phyloP scores from a whole-genome alignment of 2,113 vertebrate genomes.

The Eleginops maclovinus region DNA sequence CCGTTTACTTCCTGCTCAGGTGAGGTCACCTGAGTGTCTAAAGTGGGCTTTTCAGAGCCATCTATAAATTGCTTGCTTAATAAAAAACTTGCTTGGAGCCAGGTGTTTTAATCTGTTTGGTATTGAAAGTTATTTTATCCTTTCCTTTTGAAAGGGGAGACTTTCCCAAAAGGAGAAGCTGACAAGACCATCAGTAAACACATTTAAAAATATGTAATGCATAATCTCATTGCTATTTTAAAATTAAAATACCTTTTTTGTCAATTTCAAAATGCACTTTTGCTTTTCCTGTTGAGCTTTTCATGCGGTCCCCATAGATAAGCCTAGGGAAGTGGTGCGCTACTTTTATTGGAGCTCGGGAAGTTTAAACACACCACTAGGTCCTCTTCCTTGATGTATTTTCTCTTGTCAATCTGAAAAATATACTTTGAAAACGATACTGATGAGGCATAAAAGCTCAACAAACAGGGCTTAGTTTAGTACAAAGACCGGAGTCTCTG shows the following conservation, averaged over 20 bases:
- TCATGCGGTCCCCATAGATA: background rate
- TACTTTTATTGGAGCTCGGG: background rate
- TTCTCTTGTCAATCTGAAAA: background rate
- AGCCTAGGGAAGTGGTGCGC: background rate
- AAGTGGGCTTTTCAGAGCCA: constrained; percentile 8
- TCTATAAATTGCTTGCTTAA: constrained; percentile 3
- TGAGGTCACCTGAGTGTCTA: constrained; percentile 17
- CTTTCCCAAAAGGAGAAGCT: background rate
- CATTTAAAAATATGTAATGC: background rate
- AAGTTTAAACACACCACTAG: background rate
- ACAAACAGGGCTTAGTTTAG: background rate
- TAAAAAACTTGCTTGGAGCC: background rate
- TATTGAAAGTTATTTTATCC: background rate
- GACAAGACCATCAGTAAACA: background rate
- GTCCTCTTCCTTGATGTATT: background rate
- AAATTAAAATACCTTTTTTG: background rate
- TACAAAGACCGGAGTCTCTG: background rate
- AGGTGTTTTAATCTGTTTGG: too few species aligned
- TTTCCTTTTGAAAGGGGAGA: background rate
- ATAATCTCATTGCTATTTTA: background rate
- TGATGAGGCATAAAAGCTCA: background rate
- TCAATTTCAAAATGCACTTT: too few species aligned
- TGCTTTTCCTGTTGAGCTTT: too few species aligned
- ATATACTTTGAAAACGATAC: background rate
- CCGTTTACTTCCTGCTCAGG: constrained; percentile 13